A percentile compares a stretch with the other conserved stretches of the same genome.
Conservation (phyloP, 2,113 vertebrate species). For the Crotalus tigris region DNA sequence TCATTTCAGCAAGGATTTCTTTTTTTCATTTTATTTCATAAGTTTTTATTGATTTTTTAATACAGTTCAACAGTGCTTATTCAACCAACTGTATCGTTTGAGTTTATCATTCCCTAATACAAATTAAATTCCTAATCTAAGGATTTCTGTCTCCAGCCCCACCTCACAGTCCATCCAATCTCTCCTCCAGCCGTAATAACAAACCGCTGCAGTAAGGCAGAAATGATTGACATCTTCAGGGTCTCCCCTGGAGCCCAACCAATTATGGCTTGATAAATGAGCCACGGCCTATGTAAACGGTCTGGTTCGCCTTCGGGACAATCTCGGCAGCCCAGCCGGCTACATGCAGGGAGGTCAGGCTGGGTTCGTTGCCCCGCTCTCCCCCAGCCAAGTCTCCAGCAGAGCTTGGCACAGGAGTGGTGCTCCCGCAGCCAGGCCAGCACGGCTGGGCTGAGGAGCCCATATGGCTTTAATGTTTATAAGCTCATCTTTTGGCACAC, state of each 20-base stretch:
- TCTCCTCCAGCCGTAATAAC: constrained; percentile 10
- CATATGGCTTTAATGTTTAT: not conserved
- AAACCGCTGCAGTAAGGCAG: constrained; percentile 8
- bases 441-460: not conserved
- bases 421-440: not conserved
- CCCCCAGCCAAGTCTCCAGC: accelerated
- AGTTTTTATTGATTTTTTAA: too few relatives aligned
- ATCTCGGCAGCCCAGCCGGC: not conserved
- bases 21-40: too few relatives aligned
- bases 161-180: constrained; percentile 11
- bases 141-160: not conserved
- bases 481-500: constrained; percentile 4
- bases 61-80: too few relatives aligned
- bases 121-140: not conserved
- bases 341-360: not conserved
- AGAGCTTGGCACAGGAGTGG: not conserved
- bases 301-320: constrained; percentile 28
- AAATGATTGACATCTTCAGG: constrained; percentile 34
- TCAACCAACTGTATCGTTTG: too few relatives aligned
- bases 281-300: not conserved
- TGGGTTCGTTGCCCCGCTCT: not conserved
- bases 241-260: constrained; percentile 27
- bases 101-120: too few relatives aligned
- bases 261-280: constrained; percentile 16
- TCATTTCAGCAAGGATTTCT: not conserved